Percentiles rank a stretch among this genome's conserved stretches.
Conservation (phyloP, 2,888 invertebrate genomes). For the Agapetus fuscipes region DNA sequence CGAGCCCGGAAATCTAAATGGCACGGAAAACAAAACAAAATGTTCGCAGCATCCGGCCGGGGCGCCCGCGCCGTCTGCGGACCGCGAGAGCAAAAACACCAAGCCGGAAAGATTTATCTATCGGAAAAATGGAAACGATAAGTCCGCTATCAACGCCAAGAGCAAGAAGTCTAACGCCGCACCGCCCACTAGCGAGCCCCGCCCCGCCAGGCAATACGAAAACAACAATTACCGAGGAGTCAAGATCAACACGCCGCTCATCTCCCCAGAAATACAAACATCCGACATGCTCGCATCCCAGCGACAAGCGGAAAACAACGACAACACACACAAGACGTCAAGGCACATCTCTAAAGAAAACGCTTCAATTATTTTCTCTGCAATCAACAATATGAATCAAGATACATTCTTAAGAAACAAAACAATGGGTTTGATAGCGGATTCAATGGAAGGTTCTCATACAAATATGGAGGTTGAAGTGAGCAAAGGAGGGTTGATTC, state of each 20-base stretch:
- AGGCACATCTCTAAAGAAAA: too few species aligned
- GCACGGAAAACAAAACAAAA: constrained; percentile 21
- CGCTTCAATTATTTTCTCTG: too few species aligned
- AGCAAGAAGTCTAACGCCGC: constrained; percentile 7
- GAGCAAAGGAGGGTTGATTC: not conserved
- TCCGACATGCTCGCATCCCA: too few species aligned
- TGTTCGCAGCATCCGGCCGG: constrained; percentile 14
- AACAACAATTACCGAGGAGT: too few species aligned
- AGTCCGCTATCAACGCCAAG: constrained; percentile 7
- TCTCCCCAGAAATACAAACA: too few species aligned
- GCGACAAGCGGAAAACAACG: too few species aligned
- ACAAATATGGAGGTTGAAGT: not conserved
- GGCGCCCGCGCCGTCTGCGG: constrained; percentile 8
- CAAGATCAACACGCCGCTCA: too few species aligned
- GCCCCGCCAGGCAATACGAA: not conserved
- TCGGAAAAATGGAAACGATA: constrained; percentile 15
- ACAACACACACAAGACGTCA: too few species aligned
- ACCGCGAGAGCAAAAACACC: constrained; percentile 12
- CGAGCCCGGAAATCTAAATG: constrained; percentile 18
- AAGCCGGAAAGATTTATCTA: constrained; percentile 14
- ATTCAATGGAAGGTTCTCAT: too few species aligned
- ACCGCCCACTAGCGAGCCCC: not conserved
- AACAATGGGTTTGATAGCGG: too few species aligned
- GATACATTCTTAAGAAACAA: too few species aligned
- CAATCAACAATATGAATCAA: too few species aligned